These are phyloP conservation scores for Myotis myotis DNA, from an alignment of 2,797 vertebrate genomes.

Conservation along the genomic window DNA sequence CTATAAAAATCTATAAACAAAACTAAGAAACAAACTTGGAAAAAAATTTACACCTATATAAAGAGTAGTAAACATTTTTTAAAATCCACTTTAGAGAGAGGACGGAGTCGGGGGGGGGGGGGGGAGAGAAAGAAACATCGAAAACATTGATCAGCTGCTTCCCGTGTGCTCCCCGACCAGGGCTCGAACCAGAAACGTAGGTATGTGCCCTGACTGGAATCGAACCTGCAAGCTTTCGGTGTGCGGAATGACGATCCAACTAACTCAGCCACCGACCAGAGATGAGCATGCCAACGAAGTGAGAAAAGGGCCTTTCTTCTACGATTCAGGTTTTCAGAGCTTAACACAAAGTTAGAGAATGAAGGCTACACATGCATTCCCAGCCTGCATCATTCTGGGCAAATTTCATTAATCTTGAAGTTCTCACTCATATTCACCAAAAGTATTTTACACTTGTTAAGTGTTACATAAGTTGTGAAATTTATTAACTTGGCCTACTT, in stretches of 20 bases:
- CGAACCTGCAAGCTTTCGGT: not conserved
- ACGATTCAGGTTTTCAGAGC: not conserved
- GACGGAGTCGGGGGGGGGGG: no score
- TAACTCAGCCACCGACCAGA: not conserved
- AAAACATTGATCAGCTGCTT: not conserved
- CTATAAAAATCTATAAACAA: conserved; percentile 42
- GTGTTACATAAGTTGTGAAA: not conserved
- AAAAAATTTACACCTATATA: conserved; percentile 3
- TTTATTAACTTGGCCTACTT: conserved; percentile 27
- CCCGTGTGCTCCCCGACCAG: not conserved
- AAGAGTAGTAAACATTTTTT: conserved; percentile 7
- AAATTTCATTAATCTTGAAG: conserved; percentile 14
- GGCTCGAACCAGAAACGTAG: not conserved
- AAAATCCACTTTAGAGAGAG: not conserved
- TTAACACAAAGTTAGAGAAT: not conserved
- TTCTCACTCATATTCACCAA: conserved; percentile 5
- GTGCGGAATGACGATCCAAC: not conserved
- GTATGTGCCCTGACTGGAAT: not conserved
- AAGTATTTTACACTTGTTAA: not conserved
- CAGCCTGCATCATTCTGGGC: not conserved
- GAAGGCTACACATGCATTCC: not conserved
- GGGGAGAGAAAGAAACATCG: not conserved
- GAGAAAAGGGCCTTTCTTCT: not conserved
- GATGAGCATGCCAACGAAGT: not conserved
- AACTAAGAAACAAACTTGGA: conserved; percentile 20